Evolutionary conservation across 1,140 invertebrate species (phyloP).

Genomic region (Bombus pascuorum): DNA sequence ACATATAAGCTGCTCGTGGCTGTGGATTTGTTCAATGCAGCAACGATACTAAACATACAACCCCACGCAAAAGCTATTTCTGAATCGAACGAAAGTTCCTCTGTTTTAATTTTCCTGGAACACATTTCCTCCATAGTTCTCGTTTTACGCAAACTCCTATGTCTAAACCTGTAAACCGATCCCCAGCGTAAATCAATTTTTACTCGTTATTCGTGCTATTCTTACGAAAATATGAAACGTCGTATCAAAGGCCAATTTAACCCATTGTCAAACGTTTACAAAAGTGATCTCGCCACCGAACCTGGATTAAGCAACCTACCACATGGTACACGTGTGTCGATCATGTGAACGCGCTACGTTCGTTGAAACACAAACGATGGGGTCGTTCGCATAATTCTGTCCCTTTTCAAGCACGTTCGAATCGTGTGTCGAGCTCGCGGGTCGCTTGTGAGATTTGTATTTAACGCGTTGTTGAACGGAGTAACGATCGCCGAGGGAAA

Average conservation of each 20-base stretch:
- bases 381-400: neutral
- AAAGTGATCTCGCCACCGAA: neutral
- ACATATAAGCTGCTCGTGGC: no score
- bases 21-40: no score
- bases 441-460: conserved; percentile 22
- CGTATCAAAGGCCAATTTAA: neutral
- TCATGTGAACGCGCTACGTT: conserved; percentile 10
- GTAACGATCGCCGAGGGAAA: neutral
- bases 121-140: no score
- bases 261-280: neutral
- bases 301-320: neutral
- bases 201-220: no score
- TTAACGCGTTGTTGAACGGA: conserved; percentile 18
- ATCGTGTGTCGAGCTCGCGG: neutral
- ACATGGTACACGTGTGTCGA: neutral
- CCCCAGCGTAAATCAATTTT: no score
- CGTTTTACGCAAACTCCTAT: no score
- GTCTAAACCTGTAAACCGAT: no score
- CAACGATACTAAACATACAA: no score
- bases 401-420: conserved; percentile 11
- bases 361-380: conserved; percentile 8
- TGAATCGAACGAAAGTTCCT: no score
- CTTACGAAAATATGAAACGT: neutral
- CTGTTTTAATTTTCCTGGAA: no score
- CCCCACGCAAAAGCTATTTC: no score